phyloP scores from a whole-genome alignment of 2,113 vertebrate genomes.

The Muntiacus reevesi region DNA sequence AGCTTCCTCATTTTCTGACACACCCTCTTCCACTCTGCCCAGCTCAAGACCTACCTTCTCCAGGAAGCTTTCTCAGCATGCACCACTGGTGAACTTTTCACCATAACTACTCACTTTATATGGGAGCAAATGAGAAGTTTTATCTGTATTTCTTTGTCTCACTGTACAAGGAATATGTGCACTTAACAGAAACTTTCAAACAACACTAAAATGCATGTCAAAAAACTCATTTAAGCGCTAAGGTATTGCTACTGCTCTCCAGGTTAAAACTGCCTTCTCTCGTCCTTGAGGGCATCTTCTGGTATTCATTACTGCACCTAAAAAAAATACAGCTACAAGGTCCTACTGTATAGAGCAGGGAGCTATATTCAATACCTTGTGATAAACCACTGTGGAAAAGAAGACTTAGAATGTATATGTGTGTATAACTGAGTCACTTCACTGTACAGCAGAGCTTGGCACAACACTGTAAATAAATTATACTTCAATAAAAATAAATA shows the following conservation, averaged over 20 bases:
- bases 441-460: not conserved
- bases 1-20: not conserved
- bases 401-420: not conserved
- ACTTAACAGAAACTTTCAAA: conserved; percentile 15
- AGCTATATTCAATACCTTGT: not conserved
- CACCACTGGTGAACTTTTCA: not conserved
- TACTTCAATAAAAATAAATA: not conserved
- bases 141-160: not conserved
- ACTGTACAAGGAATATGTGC: not conserved
- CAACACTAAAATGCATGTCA: not conserved
- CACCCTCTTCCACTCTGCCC: not conserved
- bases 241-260: not conserved
- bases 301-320: not conserved
- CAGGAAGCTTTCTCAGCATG: not conserved
- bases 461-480: not conserved
- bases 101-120: not conserved
- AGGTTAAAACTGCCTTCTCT: not conserved
- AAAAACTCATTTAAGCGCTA: not conserved
- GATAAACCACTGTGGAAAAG: not conserved
- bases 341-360: not conserved
- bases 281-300: not conserved
- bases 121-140: not conserved
- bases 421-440: not conserved
- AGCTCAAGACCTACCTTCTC: not conserved
- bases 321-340: not conserved